Evolutionary conservation across 2,797 vertebrate species (phyloP), one percentile per base, ranked within the genome.

Genomic region (Hybognathus amarus): DNA sequence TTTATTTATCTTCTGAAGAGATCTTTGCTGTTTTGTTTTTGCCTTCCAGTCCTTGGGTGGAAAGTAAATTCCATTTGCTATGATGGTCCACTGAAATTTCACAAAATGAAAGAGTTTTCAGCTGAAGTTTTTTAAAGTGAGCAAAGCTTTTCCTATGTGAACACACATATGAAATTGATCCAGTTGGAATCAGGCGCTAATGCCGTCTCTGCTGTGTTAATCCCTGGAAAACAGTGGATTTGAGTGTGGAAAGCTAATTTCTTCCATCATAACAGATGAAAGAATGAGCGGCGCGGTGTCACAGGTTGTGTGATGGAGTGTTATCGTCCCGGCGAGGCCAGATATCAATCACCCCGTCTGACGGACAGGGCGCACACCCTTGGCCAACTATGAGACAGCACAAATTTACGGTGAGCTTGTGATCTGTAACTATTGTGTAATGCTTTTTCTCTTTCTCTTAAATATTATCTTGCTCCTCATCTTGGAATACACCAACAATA

Each of bases 311-410:
- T 91, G 89, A 93, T 90, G 84, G 87, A 92, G 91, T 83, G 87
- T 90, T 89, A 90, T 88, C 82, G 90, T 90, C 89, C 36, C 63
- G 79, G 82, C 77, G 33, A 83, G 87, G 89, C 85, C 90, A 36
- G 70, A 86, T 84, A 93, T 93, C 92, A 92, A 91, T 95, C 90
- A 90, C 79, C 24, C 17, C 22, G 9, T 20, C 74, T 92, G 85
- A 88, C 87, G 77, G 85, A 47, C 59, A 83, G 87, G 88, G 87
- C 84, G 83, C 66, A 77, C 82, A 56, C 80, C 66, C n/a, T 40
- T 87, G 86, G 86, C 85, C 86, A 85, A 86, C 86, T 82, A 87
- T 30, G 71, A 86, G 86, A 89, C 85, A 52, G 88, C 85, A 86
- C 89, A 87, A 87, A 92, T 90, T 90, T 88, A 87, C 89, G 88